Conservation (phyloP, 2,888 invertebrate species). For the Sarcophaga carnaria region DNA sequence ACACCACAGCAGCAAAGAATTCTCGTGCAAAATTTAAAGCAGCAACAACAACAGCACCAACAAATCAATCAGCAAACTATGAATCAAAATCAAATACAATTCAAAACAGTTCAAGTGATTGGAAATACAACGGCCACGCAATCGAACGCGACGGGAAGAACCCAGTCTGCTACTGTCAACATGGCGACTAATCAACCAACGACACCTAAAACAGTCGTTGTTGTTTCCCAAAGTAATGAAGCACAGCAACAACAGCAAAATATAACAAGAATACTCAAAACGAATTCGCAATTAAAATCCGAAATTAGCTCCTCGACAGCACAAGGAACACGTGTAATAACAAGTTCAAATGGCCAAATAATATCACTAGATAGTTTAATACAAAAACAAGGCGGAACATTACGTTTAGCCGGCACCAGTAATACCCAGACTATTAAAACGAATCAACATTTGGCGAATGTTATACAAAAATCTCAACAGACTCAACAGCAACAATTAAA, state of each 20-base stretch:
- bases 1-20: slow-evolving; percentile 80
- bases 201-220: slow-evolving; percentile 36
- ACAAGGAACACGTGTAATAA: slow-evolving; percentile 60
- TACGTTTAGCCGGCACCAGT: slow-evolving; percentile 58
- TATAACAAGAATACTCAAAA: slow-evolving; percentile 65
- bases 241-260: slow-evolving; percentile 55
- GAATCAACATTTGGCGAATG: slow-evolving; percentile 49
- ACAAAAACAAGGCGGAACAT: slow-evolving; percentile 65
- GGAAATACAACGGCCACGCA: slow-evolving; percentile 55
- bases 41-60: slow-evolving; percentile 73
- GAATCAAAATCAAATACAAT: slow-evolving; percentile 74
- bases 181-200: slow-evolving; percentile 53
- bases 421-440: slow-evolving; percentile 49
- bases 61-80: slow-evolving; percentile 39
- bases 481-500: slow-evolving; percentile 74
- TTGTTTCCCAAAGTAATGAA: slow-evolving; percentile 51
- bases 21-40: slow-evolving; percentile 80
- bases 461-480: slow-evolving; percentile 56
- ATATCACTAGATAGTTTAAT: slow-evolving; percentile 79
- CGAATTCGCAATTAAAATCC: slow-evolving; percentile 59
- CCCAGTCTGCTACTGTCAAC: slow-evolving; percentile 60
- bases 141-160: slow-evolving; percentile 52
- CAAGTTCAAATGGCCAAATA: slow-evolving; percentile 83
- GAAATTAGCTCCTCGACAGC: slow-evolving; percentile 34
- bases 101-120: slow-evolving; percentile 72